These are phyloP conservation scores for Oreortyx pictus DNA, from an alignment of 2,797 vertebrate genomes.

Conservation along the genomic window DNA sequence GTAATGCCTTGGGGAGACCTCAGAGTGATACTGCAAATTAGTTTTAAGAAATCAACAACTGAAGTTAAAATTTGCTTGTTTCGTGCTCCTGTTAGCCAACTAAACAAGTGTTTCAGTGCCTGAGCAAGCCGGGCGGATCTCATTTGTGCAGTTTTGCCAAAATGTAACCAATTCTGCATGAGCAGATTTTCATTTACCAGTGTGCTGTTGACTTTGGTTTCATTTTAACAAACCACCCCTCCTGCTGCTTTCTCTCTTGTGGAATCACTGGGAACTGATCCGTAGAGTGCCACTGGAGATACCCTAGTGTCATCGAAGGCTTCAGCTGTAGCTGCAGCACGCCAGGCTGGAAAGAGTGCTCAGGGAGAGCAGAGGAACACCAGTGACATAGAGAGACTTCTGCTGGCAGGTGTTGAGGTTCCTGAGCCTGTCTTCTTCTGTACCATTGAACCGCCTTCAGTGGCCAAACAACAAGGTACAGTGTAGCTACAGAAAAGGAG, in stretches of 20 bases:
- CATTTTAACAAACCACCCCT: too few species aligned
- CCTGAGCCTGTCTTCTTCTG: constrained; percentile 98
- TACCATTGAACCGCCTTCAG: constrained; percentile 93
- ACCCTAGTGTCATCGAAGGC: constrained; percentile 94
- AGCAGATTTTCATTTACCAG: background rate
- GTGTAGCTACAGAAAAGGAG: background rate
- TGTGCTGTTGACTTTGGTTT: background rate
- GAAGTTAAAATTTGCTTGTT: background rate
- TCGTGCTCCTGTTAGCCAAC: background rate
- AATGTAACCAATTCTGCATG: background rate
- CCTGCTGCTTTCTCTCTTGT: background rate
- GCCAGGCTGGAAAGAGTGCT: constrained; percentile 72
- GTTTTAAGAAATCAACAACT: background rate
- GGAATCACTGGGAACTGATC: background rate
- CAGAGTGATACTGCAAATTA: background rate
- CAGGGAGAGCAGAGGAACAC: constrained; percentile 16
- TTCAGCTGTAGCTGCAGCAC: constrained; percentile 85
- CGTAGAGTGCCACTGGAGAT: constrained; percentile 93
- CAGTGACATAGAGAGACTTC: constrained; percentile 64
- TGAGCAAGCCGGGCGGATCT: background rate
- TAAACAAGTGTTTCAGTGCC: background rate
- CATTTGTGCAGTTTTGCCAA: background rate
- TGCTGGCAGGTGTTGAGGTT: constrained; percentile 92
- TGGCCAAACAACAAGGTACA: constrained; percentile 90
- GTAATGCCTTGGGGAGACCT: background rate